These are phyloP conservation scores for Polyploca ridens DNA, from an alignment of 2,888 invertebrate genomes.

Conservation along the genomic window DNA sequence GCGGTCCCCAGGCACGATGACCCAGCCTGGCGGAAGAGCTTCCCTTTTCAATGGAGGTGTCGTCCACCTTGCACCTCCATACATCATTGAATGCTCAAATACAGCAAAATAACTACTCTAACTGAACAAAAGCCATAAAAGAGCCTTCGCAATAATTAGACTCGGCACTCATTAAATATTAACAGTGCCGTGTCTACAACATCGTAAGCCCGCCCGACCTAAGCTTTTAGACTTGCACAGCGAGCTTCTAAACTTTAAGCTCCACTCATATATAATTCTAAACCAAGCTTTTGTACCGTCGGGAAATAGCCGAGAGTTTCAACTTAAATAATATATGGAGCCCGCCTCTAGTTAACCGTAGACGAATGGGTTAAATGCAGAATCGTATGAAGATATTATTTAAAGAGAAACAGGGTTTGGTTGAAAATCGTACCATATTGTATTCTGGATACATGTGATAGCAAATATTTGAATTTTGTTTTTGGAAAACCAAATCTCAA, in stretches of 20 bases:
- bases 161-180: neutral
- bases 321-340: slow-evolving; percentile 73
- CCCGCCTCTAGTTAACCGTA: slow-evolving; percentile 58
- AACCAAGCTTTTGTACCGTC: slow-evolving; percentile 79
- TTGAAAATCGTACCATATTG: neutral
- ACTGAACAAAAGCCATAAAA: neutral
- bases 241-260: slow-evolving; percentile 83
- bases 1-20: too few species aligned
- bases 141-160: neutral
- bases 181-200: slow-evolving; percentile 46
- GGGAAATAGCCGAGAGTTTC: slow-evolving; percentile 81
- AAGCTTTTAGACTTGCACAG: slow-evolving; percentile 84
- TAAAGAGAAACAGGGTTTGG: slow-evolving; percentile 38
- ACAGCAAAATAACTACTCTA: neutral
- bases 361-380: slow-evolving; percentile 60
- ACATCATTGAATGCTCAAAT: too few species aligned
- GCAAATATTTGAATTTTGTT: neutral
- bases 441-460: neutral
- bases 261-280: slow-evolving; percentile 83
- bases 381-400: slow-evolving; percentile 49
- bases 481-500: neutral
- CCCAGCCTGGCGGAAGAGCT: too few species aligned
- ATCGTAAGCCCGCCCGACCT: slow-evolving; percentile 46
- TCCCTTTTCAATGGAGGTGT: too few species aligned
- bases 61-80: too few species aligned